Base-by-base conservation (phyloP, 2,797 vertebrate genomes). In the Sebastolobus altivelis region DNA sequence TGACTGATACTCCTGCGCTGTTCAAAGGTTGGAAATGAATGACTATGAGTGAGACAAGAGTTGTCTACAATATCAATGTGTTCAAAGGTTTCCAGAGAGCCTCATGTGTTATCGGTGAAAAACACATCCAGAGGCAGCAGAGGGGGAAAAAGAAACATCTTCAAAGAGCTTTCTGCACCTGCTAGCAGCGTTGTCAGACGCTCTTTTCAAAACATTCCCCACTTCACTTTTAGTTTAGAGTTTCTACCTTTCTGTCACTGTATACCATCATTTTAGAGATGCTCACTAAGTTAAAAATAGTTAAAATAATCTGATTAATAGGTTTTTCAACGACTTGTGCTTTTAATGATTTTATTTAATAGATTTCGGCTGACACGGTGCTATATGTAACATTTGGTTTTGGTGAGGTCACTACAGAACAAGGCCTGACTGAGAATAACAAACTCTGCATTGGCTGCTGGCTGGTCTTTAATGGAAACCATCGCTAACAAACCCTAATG, bases 71-170 rank as follows among this genome's bases (percentile, higher is more conserved):
- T 82, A 81, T 85, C 75, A 84, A 22, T 7, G 62, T 72, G 67
- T 83, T 88, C 72, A 89, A 88, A 88, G 79, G 80, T 81, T 86
- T 87, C 71, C 55, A 77, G 7, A 59, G 71, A 85, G 58, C 38
- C 49, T 75, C 38, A 5, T 65, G 31, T 58, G 66, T 73, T 74
- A 83, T 67, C 29, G 18, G 68, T 78, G 79, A 85, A 79, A 81
- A 55, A 68, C 65, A 78, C 72, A n/a, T 85, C 80, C 65, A 81
- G 77, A 79, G 52, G 65, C 56, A 76, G 61, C 22, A 4, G 46
- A 77, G 7, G 43, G 63, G 52, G 31, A 37, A 62, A 54, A 75
- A 61, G 20, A 72, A 27, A 54, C 29, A 66, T 75, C 72, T 86
- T 89, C 61, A 86, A 86, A 87, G 83, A 72, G 77, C 65, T 65